Conservation (phyloP, 2,888 invertebrate genomes). For the Drosophila koepferae region DNA sequence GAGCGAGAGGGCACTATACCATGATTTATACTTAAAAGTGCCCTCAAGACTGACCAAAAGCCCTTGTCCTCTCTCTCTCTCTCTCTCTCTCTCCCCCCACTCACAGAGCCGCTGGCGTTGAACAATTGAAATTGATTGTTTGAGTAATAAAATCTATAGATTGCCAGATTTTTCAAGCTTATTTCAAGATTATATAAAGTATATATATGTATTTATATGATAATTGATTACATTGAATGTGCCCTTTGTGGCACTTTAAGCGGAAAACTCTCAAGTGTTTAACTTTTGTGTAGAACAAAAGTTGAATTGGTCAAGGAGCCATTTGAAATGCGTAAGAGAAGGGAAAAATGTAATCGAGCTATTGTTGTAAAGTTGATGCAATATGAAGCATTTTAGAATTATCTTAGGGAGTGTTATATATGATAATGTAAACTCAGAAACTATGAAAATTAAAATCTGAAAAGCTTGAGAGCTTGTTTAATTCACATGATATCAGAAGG, state of each 20-base stretch:
- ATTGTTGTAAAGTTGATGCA: not conserved
- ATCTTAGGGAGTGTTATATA: not conserved
- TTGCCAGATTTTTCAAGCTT: conserved; percentile 26
- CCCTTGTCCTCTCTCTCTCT: not conserved
- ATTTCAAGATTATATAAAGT: conserved; percentile 5
- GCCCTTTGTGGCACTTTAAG: conserved; percentile 7
- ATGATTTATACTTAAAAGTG: conserved; percentile 26
- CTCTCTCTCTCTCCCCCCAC: not conserved
- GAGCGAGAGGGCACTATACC: conserved; percentile 19
- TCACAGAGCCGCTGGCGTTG: not conserved
- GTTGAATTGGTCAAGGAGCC: not conserved
- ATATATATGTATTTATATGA: conserved; percentile 15
- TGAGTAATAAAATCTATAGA: conserved; percentile 25
- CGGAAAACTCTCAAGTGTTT: conserved; percentile 9
- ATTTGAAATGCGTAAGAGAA: not conserved
- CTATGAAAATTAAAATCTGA: not conserved
- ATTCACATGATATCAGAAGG: not conserved
- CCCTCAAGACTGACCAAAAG: conserved; percentile 12
- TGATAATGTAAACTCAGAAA: not conserved
- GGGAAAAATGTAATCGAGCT: not conserved
- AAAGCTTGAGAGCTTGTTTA: not conserved
- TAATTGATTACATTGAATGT: conserved; percentile 27
- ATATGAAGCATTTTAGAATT: not conserved
- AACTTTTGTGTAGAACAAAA: conserved; percentile 2
- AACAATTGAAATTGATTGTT: conserved; percentile 41